Evolutionary conservation across 2,113 vertebrate genomes (phyloP), one percentile per base, ranked within the genome.

Genomic region (Campylorhamphus procurvoides): DNA sequence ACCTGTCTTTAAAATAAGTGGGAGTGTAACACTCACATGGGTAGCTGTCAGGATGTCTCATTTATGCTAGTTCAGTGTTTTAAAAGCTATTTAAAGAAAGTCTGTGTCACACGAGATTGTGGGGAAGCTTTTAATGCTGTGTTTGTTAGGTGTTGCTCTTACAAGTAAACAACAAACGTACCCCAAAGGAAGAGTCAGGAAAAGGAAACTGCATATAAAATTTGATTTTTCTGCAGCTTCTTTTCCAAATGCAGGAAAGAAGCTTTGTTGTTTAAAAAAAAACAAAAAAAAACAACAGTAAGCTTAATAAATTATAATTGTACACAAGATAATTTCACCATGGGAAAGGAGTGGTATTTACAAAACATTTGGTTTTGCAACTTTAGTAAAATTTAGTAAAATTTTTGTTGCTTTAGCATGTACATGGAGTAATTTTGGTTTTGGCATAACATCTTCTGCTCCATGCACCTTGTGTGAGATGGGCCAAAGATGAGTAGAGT

Each of bases 201-300:
- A 96, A 96, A 97, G 97, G 95, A 97, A 98, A 89, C 93, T 58
- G 66, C 92, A 77, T 93, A 31, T 95, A 94, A 97, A 97, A 96
- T 92, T 55, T 63, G n/a, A 92, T 91, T 93, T 90, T 93, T 88
- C 40, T 96, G 66, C 44, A 86, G 74, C 86, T 87, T 95, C 14
- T 84, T 85, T 77, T 40, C 18, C 56, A 87, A 93, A 82, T 76
- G 22, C 72, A 94, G 96, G 93, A 97, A 97, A 37, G 37, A 37
- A 37, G 37, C 37, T 37, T 37, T 37, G 37, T 37, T 37, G 37
- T 37, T 37, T 37, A 8, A 37, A 37, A 37, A 37, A 37, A n/a
- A n/a, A n/a, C n/a, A n/a, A n/a, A n/a, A n/a, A 37, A 37, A 37
- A 90, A 47, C 42, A 67, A 22, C 68, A 78, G 52, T 84, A 77